Conservation (phyloP, 1,140 invertebrate genomes). For the Triops longicaudatus region DNA sequence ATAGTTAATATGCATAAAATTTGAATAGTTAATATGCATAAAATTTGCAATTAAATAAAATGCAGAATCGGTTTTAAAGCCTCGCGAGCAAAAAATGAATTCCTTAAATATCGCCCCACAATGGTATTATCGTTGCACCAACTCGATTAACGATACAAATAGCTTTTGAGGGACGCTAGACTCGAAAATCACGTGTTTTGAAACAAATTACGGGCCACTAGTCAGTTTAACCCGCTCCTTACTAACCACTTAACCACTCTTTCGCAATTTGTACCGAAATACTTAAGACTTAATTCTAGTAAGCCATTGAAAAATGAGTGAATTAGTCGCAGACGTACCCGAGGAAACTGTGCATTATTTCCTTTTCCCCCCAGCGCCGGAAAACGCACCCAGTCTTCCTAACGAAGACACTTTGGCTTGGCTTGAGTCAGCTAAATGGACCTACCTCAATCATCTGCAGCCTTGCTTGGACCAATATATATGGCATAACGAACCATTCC, state of each 20-base stretch:
- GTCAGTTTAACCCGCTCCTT: background rate
- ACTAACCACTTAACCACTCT: background rate
- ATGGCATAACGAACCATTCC: conserved; percentile 1
- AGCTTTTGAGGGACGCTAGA: no score
- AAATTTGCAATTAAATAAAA: no score
- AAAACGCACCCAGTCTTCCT: background rate
- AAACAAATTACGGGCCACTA: background rate
- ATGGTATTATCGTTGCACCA: no score
- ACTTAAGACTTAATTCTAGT: background rate
- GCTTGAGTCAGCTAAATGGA: background rate
- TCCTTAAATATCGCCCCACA: no score
- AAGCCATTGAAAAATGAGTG: background rate
- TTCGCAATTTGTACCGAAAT: background rate
- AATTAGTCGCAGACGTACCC: background rate
- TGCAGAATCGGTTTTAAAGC: no score
- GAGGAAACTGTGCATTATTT: background rate
- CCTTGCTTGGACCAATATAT: background rate
- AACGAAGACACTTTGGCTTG: background rate
- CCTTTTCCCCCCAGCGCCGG: background rate
- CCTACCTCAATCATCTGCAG: background rate
- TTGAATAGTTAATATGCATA: no score
- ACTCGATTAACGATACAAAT: no score
- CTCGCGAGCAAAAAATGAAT: no score
- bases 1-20: no score
- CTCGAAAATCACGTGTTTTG: no score